These are phyloP conservation scores for Agrilus mali DNA, from an alignment of 2,888 invertebrate species.

Conservation along the genomic window DNA sequence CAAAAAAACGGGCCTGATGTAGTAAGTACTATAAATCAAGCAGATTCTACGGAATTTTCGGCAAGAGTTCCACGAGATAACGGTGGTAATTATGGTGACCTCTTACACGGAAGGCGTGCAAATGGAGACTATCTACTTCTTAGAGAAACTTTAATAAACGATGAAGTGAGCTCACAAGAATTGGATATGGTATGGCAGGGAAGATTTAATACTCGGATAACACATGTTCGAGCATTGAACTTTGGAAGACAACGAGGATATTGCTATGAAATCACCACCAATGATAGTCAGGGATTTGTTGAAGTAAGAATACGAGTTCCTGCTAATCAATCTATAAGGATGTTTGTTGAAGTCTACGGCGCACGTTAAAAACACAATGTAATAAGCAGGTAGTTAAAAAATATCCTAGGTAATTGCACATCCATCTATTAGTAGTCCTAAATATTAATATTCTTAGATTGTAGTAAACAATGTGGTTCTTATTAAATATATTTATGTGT, in stretches of 20 bases:
- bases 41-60: too few species aligned
- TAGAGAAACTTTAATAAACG: conserved; percentile 7
- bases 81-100: conserved; percentile 8
- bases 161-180: conserved; percentile 4
- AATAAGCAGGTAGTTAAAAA: too few species aligned
- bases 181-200: conserved; percentile 7
- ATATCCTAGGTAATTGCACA: too few species aligned
- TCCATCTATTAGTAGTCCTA: too few species aligned
- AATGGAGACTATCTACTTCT: conserved; percentile 7
- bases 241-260: conserved; percentile 8
- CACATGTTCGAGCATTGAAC: conserved; percentile 8
- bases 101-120: conserved; percentile 3
- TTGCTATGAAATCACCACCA: conserved; percentile 2
- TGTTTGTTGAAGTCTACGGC: conserved; percentile 6
- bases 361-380: too few species aligned
- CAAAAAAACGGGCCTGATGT: too few species aligned
- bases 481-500: too few species aligned
- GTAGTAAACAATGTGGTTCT: too few species aligned
- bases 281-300: conserved; percentile 2
- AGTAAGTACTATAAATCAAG: too few species aligned
- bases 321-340: conserved; percentile 3
- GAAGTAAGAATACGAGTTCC: conserved; percentile 5
- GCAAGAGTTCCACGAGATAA: conserved; percentile 4
- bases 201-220: conserved; percentile 4
- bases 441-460: too few species aligned